These are phyloP conservation scores for Haliclona indistincta DNA, from an alignment of 37 sponge, comb jelly and placozoan genomes.

Conservation along the genomic window DNA sequence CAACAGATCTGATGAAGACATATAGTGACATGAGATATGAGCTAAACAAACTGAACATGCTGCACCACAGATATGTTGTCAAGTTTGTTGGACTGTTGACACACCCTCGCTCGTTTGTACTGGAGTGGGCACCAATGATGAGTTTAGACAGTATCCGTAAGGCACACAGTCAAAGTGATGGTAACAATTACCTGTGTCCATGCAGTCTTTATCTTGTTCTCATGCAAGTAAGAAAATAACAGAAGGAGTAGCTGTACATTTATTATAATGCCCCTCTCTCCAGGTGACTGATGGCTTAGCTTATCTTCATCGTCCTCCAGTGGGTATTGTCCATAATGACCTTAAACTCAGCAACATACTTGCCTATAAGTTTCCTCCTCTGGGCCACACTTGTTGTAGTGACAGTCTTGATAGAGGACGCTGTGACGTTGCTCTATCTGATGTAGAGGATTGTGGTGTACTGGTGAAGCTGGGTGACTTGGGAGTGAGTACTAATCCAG, in stretches of 20 bases:
- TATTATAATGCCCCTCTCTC: not conserved
- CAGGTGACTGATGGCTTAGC: slow-evolving; percentile 56
- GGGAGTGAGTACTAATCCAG: slow-evolving; percentile 64
- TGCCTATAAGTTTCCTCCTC: slow-evolving; percentile 41
- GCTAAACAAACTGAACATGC: slow-evolving; percentile 48
- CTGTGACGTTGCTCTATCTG: not conserved
- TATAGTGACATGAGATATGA: slow-evolving; percentile 75
- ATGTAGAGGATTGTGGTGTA: not conserved
- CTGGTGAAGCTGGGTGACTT: slow-evolving; percentile 60
- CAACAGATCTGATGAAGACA: slow-evolving; percentile 33
- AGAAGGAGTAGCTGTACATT: not conserved
- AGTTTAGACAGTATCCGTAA: slow-evolving; percentile 48
- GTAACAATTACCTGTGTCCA: slow-evolving; percentile 19
- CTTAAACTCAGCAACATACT: slow-evolving; percentile 58
- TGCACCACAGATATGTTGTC: slow-evolving; percentile 61
- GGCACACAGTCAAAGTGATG: not conserved
- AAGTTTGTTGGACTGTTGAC: slow-evolving; percentile 58
- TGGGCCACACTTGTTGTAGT: slow-evolving; percentile 26
- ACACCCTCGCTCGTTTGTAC: slow-evolving; percentile 64
- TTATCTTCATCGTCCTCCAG: slow-evolving; percentile 40
- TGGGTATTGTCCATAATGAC: slow-evolving; percentile 54
- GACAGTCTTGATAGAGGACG: too few species aligned
- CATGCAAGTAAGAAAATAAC: slow-evolving; percentile 35
- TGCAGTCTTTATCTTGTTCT: slow-evolving; percentile 21
- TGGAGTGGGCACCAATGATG: slow-evolving; percentile 77